Evolutionary conservation across 1,140 invertebrate species (phyloP), one percentile per base, ranked within the genome.

Genomic region (Pseudomyrmex flavicornis): DNA sequence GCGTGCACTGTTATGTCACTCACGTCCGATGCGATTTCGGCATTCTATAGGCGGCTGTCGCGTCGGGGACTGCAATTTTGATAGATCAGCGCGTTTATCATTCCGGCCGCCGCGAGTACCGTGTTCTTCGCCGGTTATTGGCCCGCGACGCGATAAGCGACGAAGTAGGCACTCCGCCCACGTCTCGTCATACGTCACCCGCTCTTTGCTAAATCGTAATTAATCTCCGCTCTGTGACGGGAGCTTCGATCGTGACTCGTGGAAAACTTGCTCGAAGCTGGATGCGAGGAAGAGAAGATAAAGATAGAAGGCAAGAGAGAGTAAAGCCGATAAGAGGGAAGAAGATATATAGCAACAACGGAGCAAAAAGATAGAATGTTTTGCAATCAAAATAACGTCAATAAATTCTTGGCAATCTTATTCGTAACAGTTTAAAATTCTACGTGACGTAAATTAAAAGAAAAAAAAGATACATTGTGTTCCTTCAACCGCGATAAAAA

Each of bases 181-280:
- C 56, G 54, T 26, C 26, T 82, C 79, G 82, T 66, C 87, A 79
- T 62, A 65, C 69, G 75, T 87, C 86, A 80, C 82, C 66, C 59
- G 58, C 76, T 76, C 56, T 76, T 86, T 68, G 50, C 84, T 85
- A 85, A 85, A 89, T 88, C 79, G 85, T 89, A 89, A 89, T 89
- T 89, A 89, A 89, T 89, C 84, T 88, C 69, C 62, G 9, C 56
- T 50, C 22, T 44, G 72, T 72, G 75, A 82, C 72, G 63, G n/a
- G 12, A 66, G 68, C 69, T 83, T 72, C 82, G 70, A 87, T 82
- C 83, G 69, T 83, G 83, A 89, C 83, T 87, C 68, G 83, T 76
- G 58, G 85, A 75, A 89, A 89, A 89, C 74, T 87, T 89, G 79
- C 50, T 70, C 46, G 20, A 56, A 70, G 76, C 56, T 80, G 58